Percentiles rank a stretch among this genome's conserved stretches.
Evolutionary conservation across 2,888 invertebrate genomes (phyloP).

Genomic region (Ethmia dodecea): DNA sequence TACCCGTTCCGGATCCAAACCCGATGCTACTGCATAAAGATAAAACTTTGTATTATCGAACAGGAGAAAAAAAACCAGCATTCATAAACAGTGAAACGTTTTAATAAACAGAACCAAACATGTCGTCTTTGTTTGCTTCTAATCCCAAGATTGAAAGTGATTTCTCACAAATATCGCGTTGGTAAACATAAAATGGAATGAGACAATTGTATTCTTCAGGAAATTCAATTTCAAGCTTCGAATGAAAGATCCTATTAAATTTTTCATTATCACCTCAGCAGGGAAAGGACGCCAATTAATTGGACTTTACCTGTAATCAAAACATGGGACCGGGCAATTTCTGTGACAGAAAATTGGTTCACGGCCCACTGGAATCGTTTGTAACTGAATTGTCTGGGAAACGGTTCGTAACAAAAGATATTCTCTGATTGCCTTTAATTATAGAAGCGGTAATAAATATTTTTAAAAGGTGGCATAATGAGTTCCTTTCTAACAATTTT

Average conservation of each 20-base stretch:
- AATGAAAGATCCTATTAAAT: conserved; percentile 43
- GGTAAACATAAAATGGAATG: conserved; percentile 26
- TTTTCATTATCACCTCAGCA: conserved; percentile 54
- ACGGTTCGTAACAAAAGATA: conserved; percentile 20
- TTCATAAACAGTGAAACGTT: not conserved
- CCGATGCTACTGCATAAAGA: no score
- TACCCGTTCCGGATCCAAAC: conserved; percentile 47
- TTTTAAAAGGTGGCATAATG: conserved; percentile 27
- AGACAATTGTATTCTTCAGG: conserved; percentile 32
- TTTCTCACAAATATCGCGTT: conserved; percentile 26
- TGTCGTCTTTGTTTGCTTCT: not conserved
- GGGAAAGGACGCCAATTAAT: conserved; percentile 45
- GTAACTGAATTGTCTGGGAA: conserved; percentile 31
- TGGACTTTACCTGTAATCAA: conserved; percentile 49
- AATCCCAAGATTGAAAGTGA: conserved; percentile 19
- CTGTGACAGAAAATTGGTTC: conserved; percentile 37
- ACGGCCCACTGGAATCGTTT: conserved; percentile 51
- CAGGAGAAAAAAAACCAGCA: no score
- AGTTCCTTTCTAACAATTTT: conserved; percentile 39
- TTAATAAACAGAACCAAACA: not conserved
- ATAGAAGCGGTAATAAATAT: conserved; percentile 10
- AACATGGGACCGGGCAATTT: conserved; percentile 38
- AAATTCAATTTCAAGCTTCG: conserved; percentile 50
- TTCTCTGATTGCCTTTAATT: conserved; percentile 21
- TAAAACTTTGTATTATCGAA: no score